Evolutionary conservation across 2,797 vertebrate genomes (phyloP).

Genomic region (Coranthus polyacanthus): DNA sequence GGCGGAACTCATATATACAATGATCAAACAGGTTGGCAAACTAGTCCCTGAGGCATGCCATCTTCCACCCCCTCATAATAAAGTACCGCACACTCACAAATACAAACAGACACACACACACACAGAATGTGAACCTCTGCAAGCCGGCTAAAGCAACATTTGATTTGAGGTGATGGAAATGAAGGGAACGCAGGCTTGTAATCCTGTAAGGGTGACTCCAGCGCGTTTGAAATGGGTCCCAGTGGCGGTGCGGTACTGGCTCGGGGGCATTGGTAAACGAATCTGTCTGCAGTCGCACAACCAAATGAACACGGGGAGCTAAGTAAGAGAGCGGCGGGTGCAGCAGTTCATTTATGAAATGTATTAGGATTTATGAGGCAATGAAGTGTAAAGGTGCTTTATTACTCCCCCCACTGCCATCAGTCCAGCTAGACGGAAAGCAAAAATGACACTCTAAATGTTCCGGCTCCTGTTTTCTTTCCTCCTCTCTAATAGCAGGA

Average conservation of each 20-base stretch:
- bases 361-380: conserved; percentile 84
- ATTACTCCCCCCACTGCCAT: conserved; percentile 69
- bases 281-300: conserved; percentile 68
- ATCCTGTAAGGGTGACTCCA: conserved; percentile 66
- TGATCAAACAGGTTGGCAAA: conserved; percentile 73
- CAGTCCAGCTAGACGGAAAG: conserved; percentile 62
- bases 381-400: conserved; percentile 78
- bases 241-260: conserved; percentile 43
- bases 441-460: conserved; percentile 64
- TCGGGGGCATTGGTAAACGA: conserved; percentile 69
- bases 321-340: conserved; percentile 64
- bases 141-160: conserved; percentile 56
- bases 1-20: conserved; percentile 50
- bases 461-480: conserved; percentile 57
- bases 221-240: conserved; percentile 66
- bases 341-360: conserved; percentile 80
- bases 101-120: conserved; percentile 25
- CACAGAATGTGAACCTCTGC: conserved; percentile 27
- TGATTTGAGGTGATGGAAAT: conserved; percentile 66
- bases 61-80: conserved; percentile 53
- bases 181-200: conserved; percentile 50
- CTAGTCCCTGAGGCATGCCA: conserved; percentile 57
- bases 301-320: conserved; percentile 70
- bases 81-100: conserved; percentile 12
- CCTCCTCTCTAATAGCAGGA: conserved; percentile 51